A percentile compares a stretch with the other conserved stretches of the same genome.
Conservation (phyloP, 2,797 vertebrate genomes). For the Lepus oiostolus region DNA sequence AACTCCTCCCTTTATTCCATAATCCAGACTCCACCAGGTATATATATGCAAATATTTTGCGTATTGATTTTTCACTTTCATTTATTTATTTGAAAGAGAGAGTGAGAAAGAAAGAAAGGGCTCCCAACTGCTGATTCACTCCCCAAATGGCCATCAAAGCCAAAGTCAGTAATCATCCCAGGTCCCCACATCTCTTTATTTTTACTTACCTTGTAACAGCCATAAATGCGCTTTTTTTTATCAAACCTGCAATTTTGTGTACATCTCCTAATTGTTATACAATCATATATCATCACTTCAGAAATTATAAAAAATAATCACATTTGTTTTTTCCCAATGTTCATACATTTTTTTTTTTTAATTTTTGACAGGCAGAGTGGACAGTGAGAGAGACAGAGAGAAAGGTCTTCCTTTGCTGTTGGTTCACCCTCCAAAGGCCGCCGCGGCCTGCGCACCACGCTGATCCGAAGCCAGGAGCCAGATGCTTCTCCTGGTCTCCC, state of each 20-base stretch:
- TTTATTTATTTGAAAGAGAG: too few species aligned
- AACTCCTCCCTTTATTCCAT: background rate
- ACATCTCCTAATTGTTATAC: background rate
- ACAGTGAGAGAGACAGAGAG: too few species aligned
- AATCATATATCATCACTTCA: background rate
- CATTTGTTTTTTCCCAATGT: background rate
- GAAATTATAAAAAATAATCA: background rate
- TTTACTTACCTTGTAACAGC: background rate
- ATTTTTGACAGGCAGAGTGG: too few species aligned
- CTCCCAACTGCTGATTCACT: too few species aligned
- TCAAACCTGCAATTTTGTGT: background rate
- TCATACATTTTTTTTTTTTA: background rate
- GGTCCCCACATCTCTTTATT: background rate
- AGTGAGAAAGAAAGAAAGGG: too few species aligned
- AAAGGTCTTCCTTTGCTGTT: too few species aligned
- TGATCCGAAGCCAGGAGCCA: too few species aligned
- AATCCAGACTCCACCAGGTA: background rate
- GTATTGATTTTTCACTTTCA: background rate
- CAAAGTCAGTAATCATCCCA: too few species aligned
- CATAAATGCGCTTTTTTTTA: background rate
- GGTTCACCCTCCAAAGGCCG: too few species aligned
- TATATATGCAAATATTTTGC: background rate
- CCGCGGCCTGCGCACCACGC: too few species aligned
- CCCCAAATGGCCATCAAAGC: too few species aligned
- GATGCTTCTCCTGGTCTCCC: too few species aligned